A percentile compares a stretch with the other conserved stretches of the same genome.
These are phyloP conservation scores for Synergus laeviventris DNA, from an alignment of 2,888 invertebrate genomes.

Conservation along the genomic window DNA sequence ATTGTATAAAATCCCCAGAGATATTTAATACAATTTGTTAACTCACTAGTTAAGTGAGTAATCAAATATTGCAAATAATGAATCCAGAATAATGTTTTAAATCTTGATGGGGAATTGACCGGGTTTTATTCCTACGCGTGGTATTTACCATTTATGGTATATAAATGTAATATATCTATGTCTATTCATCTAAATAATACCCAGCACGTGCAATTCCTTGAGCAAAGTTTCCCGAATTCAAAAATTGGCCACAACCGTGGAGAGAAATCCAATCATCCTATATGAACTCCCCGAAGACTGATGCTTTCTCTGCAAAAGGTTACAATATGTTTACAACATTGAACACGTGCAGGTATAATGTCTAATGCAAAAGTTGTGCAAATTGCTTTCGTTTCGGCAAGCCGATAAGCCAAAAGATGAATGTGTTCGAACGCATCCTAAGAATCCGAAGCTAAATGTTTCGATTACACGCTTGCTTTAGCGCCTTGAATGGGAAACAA, in stretches of 20 bases:
- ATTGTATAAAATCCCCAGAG: too few relatives aligned
- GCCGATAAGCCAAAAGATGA: conserved; percentile 30
- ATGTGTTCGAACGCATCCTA: conserved; percentile 21
- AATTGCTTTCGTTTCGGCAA: conserved; percentile 34
- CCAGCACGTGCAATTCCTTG: conserved; percentile 5
- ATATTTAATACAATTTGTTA: too few relatives aligned
- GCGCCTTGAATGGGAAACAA: conserved; percentile 62
- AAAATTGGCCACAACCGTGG: background rate
- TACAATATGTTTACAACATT: background rate
- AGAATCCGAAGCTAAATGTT: conserved; percentile 49
- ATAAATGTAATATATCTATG: background rate
- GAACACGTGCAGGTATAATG: conserved; percentile 36
- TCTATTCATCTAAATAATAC: conserved; percentile 4
- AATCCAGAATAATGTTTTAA: too few relatives aligned
- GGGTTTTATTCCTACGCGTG: too few relatives aligned
- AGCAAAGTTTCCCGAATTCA: background rate
- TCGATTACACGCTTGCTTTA: conserved; percentile 73
- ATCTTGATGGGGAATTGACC: too few relatives aligned
- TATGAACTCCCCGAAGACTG: background rate
- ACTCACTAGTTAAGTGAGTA: too few relatives aligned
- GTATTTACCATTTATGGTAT: too few relatives aligned
- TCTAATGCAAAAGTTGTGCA: conserved; percentile 18
- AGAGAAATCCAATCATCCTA: conserved; percentile 29
- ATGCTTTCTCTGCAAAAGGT: background rate
- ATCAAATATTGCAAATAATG: too few relatives aligned